Conservation (phyloP, 2,113 vertebrate species). For the Varanus komodoensis region DNA sequence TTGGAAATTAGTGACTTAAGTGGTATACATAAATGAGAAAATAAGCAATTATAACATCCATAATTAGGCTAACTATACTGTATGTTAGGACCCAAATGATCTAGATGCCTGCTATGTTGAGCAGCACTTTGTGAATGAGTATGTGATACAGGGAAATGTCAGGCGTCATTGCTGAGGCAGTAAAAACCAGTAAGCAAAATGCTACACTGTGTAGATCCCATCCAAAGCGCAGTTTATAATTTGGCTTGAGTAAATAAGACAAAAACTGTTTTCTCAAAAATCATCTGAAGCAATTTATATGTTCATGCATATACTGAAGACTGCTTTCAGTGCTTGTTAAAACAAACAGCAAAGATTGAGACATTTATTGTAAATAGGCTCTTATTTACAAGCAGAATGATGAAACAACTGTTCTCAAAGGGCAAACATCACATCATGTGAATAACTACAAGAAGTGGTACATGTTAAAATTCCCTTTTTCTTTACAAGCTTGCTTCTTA, state of each 20-base stretch:
- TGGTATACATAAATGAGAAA: not conserved
- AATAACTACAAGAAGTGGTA: slow-evolving; percentile 54
- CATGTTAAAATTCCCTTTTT: slow-evolving; percentile 51
- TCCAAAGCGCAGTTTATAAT: slow-evolving; percentile 60
- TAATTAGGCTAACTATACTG: not conserved
- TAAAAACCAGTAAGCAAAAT: slow-evolving; percentile 51
- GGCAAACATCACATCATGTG: slow-evolving; percentile 66
- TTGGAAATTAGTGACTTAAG: not conserved
- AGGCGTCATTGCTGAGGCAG: slow-evolving; percentile 11
- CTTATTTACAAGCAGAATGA: slow-evolving; percentile 69
- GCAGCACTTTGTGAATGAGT: not conserved
- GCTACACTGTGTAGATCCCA: slow-evolving; percentile 31
- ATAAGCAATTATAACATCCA: not conserved
- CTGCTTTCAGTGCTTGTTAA: slow-evolving; percentile 77
- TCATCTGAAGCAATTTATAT: slow-evolving; percentile 54
- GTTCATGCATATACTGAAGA: slow-evolving; percentile 62
- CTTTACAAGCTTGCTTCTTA: slow-evolving; percentile 69
- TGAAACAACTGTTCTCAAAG: slow-evolving; percentile 67
- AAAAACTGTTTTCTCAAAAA: slow-evolving; percentile 46
- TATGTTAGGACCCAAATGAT: not conserved
- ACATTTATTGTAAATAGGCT: slow-evolving; percentile 61
- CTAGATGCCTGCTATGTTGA: not conserved
- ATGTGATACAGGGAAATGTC: not conserved
- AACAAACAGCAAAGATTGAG: slow-evolving; percentile 53
- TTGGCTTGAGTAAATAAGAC: slow-evolving; percentile 35